Evolutionary conservation across 2,797 vertebrate species (phyloP).

Genomic region (Tokudaia muenninki): DNA sequence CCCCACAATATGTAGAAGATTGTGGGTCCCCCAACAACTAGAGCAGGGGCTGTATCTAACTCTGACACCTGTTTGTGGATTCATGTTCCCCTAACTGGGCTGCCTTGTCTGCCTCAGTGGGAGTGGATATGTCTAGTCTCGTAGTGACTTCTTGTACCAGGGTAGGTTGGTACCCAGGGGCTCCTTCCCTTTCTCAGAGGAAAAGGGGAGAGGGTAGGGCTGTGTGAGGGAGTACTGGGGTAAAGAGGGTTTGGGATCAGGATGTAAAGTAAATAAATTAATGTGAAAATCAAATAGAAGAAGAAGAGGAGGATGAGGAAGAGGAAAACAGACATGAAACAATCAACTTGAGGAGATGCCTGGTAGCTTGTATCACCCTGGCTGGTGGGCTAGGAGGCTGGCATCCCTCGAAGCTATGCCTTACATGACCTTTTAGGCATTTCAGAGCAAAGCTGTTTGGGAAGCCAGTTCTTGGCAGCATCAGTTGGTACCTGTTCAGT

Average conservation of each 20-base stretch:
- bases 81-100: not conserved
- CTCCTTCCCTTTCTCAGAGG: not conserved
- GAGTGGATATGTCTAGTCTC: not conserved
- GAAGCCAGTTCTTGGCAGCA: not conserved
- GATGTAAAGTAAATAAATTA: not conserved
- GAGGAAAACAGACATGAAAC: not conserved
- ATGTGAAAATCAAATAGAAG: not conserved
- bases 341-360: not conserved
- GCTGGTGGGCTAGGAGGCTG: not conserved
- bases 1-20: not conserved
- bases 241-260: not conserved
- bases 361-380: not conserved
- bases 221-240: not conserved
- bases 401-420: not conserved
- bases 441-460: not conserved
- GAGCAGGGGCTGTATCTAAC: not conserved
- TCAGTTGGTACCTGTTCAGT: not conserved
- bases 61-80: not conserved
- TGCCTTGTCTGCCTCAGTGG: not conserved
- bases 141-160: not conserved
- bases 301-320: not conserved
- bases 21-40: not conserved
- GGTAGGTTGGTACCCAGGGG: not conserved
- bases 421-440: not conserved
- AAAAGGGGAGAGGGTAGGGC: not conserved